Conservation (phyloP, 2,113 vertebrate species). For the Oriolus oriolus region DNA sequence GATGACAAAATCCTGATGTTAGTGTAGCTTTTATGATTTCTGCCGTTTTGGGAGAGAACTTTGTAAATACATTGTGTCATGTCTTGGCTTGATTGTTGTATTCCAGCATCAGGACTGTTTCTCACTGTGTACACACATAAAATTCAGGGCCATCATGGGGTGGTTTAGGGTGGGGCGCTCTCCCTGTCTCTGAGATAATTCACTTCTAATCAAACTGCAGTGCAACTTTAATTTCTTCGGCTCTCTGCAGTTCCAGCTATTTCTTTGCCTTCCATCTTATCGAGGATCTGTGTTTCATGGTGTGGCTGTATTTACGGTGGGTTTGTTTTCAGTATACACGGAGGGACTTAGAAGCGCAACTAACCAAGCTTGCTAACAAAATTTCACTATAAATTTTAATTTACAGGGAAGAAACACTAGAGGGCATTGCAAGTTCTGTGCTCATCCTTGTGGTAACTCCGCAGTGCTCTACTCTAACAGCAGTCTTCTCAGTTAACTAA, state of each 20-base stretch:
- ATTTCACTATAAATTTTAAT: not conserved
- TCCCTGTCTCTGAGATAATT: not conserved
- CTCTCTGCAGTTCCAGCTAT: not conserved
- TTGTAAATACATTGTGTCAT: not conserved
- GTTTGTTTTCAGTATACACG: not conserved
- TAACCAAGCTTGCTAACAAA: not conserved
- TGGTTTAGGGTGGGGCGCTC: not conserved
- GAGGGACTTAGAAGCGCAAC: not conserved
- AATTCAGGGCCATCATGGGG: not conserved
- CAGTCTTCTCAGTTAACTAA: not conserved
- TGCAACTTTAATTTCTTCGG: not conserved
- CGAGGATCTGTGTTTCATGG: not conserved
- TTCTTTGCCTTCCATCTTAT: not conserved
- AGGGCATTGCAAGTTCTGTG: conserved; percentile 68
- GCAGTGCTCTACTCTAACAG: not conserved
- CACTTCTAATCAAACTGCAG: not conserved
- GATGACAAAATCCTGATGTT: not conserved
- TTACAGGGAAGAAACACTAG: conserved; percentile 67
- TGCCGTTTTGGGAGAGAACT: not conserved
- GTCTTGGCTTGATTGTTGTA: not conserved
- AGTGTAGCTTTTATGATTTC: not conserved
- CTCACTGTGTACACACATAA: not conserved
- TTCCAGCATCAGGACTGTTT: not conserved
- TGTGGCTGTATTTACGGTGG: not conserved
- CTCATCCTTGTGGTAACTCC: not conserved